These are phyloP conservation scores for Drosophila virilis DNA, from an alignment of 1,140 invertebrate genomes.

Conservation along the genomic window DNA sequence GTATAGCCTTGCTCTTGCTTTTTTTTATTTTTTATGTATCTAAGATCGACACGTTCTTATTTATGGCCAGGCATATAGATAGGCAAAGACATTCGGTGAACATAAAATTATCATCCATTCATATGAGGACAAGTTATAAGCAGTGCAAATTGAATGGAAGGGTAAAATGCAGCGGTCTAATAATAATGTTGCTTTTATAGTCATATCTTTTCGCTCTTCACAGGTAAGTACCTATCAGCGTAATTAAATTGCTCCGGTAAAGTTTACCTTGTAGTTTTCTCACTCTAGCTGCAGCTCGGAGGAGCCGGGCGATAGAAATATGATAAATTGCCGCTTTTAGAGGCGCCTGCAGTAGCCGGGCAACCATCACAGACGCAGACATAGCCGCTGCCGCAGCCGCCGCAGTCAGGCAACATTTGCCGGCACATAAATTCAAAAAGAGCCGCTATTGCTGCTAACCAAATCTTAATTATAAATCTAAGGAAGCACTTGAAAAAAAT, in stretches of 20 bases:
- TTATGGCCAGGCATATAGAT: too few species aligned
- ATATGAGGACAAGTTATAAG: too few species aligned
- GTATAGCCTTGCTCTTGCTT: too few species aligned
- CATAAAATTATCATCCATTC: too few species aligned
- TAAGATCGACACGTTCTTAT: too few species aligned
- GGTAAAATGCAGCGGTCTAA: too few species aligned
- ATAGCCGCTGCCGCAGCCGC: constrained; percentile 10
- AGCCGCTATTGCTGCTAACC: constrained; percentile 75
- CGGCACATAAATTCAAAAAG: constrained; percentile 62
- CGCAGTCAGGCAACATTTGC: constrained; percentile 43
- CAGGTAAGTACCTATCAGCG: constrained; percentile 47
- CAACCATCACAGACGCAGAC: constrained; percentile 26
- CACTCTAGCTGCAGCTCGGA: constrained; percentile 46
- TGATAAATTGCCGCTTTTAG: constrained; percentile 71
- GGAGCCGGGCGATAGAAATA: constrained; percentile 59
- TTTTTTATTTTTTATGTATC: too few species aligned
- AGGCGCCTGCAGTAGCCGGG: constrained; percentile 55
- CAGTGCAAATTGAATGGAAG: too few species aligned
- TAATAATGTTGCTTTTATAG: constrained; percentile 1
- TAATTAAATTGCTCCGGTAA: constrained; percentile 68
- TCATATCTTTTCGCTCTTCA: constrained; percentile 5
- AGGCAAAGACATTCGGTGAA: too few species aligned
- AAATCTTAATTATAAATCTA: constrained; percentile 84
- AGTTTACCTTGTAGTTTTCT: constrained; percentile 36
- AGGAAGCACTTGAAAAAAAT: constrained; percentile 80